Base-by-base conservation (phyloP, 2,888 invertebrate species). In the Agrochola lota region DNA sequence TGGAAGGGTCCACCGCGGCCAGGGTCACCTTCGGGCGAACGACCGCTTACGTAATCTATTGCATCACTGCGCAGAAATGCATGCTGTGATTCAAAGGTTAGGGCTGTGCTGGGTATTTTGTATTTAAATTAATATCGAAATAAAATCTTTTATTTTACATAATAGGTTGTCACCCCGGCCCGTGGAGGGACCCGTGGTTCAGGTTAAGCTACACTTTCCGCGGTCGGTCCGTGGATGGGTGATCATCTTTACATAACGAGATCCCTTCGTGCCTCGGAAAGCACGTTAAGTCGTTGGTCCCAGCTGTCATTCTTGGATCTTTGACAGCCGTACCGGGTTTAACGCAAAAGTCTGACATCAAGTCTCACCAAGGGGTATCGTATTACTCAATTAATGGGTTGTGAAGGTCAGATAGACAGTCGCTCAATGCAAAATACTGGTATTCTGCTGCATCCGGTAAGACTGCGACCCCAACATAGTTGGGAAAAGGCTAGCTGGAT, bases 21-120 rank as follows among this genome's bases (percentile, higher is more conserved):
- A 87, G 91, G 88, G 88, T 88, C 88, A 88, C 88, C 88, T 88
- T 89, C 70, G 79, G 88, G 89, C 83, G 92, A 92, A 89, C 88
- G 93, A 91, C 91, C 94, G 91, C 93, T 95, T 94, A 92, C 93
- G 90, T 92, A 94, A 94, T 92, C 80, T 69, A 89, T 95, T 93
- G 94, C 95, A 94, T 94, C 95, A 94, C 86, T 90, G 85, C 80
- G 88, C 93, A 92, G 92, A 92, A 91, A 94, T 94, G 93, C 91
- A 87, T 78, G 88, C 78, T 75, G 85, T 85, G 87, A 85, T 84
- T 87, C 85, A 77, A 71, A 74, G 2, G 40, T 52, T 84, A 88
- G 89, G 88, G 88, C 62, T 89, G 87, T 11, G 59, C 43, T 30
- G 6, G 1, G 7, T 4, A 49, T 46, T 64, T 46, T 2, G 9